A percentile compares a stretch with the other conserved stretches of the same genome.
These are phyloP conservation scores for Archilochus colubris DNA, from an alignment of 2,113 vertebrate genomes.

Conservation along the genomic window DNA sequence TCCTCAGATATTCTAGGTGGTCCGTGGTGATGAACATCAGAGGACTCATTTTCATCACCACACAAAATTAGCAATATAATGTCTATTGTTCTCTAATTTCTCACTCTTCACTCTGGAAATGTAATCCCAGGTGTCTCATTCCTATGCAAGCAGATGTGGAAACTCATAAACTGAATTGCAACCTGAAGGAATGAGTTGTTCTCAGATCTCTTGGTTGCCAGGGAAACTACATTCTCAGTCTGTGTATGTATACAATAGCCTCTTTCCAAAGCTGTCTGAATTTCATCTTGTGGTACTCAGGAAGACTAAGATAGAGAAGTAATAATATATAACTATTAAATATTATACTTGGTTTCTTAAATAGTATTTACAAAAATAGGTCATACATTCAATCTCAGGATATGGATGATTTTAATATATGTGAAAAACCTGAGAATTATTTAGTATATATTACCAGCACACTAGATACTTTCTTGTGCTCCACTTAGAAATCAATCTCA, in stretches of 20 bases:
- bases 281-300: conserved; percentile 7
- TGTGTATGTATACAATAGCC: conserved; percentile 26
- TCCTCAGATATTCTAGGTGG: not conserved
- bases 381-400: not conserved
- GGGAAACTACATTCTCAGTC: conserved; percentile 59
- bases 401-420: not conserved
- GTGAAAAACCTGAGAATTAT: not conserved
- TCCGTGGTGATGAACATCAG: not conserved
- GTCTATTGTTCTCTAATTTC: conserved; percentile 61
- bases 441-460: not conserved
- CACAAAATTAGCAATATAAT: conserved; percentile 45
- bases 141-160: conserved; percentile 65
- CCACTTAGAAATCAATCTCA: not conserved
- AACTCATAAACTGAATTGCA: conserved; percentile 65
- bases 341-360: not conserved
- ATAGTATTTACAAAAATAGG: not conserved
- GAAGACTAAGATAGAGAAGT: not conserved
- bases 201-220: conserved; percentile 64
- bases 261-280: conserved; percentile 41
- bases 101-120: conserved; percentile 48
- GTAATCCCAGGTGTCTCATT: conserved; percentile 64
- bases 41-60: conserved; percentile 35
- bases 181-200: conserved; percentile 57
- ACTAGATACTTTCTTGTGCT: not conserved
- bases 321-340: not conserved